Evolutionary conservation across 2,113 vertebrate genomes (phyloP), one percentile per base, ranked within the genome.

Genomic region (Halichoerus grypus): DNA sequence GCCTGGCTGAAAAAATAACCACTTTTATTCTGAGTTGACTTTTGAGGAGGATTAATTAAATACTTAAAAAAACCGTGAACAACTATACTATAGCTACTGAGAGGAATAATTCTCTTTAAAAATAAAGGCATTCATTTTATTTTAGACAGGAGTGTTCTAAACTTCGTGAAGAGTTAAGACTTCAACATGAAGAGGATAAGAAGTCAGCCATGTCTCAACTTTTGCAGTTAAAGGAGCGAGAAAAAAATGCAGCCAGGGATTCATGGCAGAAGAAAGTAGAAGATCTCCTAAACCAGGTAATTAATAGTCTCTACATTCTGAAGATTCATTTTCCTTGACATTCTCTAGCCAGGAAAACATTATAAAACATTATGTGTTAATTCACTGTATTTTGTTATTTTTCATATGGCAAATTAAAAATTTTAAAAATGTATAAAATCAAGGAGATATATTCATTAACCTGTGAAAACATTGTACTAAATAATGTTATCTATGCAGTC

Each of bases 261-360:
- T 99, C 99, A 94, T 99, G 99, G 99, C 99, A 99, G 98, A 99
- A 99, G 98, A 99, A 99, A 97, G 99, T 99, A n/a, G 99, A 99
- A 98, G 99, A 99, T 98, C 99, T 99, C 87, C 99, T 99, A 97
- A 99, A 99, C 97, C 99, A 99, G 99, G 99, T 99, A 99, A 97
- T 33, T 97, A 13, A 63, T 63, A 55, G 49, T 67, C 22, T 67
- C 1, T 31, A 31, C 21, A 5, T 61, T 49, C 19, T 18, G 4
- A 55, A 26, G 10, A 0, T 59, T 91, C 55, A 36, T 18, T 92
- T 92, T 59, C 18, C 36, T 77, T 33, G 69, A 36, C 79, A 77
- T 51, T 67, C 12, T 36, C 28, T 82, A 28, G 26, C 14, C 59
- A 31, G 36, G 55, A 12, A 90, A 59, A 18, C 74, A 18, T 16